Evolutionary conservation across 2,113 vertebrate species (phyloP).

Genomic region (Melanerpes formicivorus): DNA sequence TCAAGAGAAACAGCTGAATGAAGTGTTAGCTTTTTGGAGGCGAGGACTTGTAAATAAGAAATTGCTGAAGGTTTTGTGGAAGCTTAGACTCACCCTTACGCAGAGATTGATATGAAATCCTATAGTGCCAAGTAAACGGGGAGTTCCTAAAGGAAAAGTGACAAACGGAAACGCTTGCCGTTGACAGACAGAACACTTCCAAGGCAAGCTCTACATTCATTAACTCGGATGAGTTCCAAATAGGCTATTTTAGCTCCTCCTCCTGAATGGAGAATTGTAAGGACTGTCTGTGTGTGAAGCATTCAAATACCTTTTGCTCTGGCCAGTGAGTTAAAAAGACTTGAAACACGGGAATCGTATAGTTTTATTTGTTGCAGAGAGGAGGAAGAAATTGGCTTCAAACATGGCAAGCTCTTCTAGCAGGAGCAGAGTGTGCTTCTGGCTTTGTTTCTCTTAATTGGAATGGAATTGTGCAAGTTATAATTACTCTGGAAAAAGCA

Average conservation of each 20-base stretch:
- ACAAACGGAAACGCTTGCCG: not conserved
- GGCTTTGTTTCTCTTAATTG: conserved; percentile 60
- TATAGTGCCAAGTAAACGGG: not conserved
- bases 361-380: not conserved
- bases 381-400: not conserved
- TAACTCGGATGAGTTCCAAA: not conserved
- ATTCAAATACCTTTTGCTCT: not conserved
- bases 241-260: not conserved
- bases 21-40: not conserved
- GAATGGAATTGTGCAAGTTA: conserved; percentile 42
- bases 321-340: not conserved
- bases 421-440: not conserved
- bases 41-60: not conserved
- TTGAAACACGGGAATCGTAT: not conserved
- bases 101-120: not conserved
- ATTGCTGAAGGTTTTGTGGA: not conserved
- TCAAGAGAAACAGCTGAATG: not conserved
- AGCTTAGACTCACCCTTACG: not conserved
- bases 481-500: conserved; percentile 36
- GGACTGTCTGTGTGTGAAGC: not conserved
- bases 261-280: not conserved
- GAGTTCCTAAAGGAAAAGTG: not conserved
- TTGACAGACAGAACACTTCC: not conserved
- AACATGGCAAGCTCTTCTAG: not conserved
- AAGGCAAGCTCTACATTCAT: not conserved